Evolutionary conservation across 2,113 vertebrate genomes (phyloP), one percentile per base, ranked within the genome.

Genomic region (Sorex fumeus): DNA sequence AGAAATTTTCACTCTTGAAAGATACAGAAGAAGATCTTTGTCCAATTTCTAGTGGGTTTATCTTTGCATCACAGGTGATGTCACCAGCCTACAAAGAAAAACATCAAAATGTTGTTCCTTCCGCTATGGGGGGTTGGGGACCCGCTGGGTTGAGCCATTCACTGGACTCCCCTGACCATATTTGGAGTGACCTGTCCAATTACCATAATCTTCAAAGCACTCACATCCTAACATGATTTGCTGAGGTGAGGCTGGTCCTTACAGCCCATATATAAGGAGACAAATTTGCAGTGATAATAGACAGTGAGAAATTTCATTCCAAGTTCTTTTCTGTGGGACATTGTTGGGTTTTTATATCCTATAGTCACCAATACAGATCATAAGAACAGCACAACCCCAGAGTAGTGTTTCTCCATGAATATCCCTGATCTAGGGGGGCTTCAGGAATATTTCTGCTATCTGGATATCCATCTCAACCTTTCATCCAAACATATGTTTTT

Each of bases 1-100:
- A 94, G 90, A 99, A 97, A 94, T 96, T 98, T 97, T 99, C 99
- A 34, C 97, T 97, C 0, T 87, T 97, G 96, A 99, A 99, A 34
- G 98, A 98, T 15, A 92, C 92, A 16, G 91, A 85, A 66, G 98
- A 95, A 77, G 94, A 70, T 28, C 84, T 96, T 89, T 86, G 94
- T 30, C 98, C 97, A 66, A 99, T 98, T 85, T 98, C 97, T 95
- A 99, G 96, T 83, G 98, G 98, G 95, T 99, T 98, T 74, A 98
- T 93, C 87, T 95, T 95, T 88, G 98, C 96, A 34, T 98, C 95
- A 94, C 99, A 99, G 85, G 94, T 98, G 93, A 99, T 91, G 36
- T 98, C 97, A 70, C 94, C 98, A 50, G 96, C 97, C 99, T 99
- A 95, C 40, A 87, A 96, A 95, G 88, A 93, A 50, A 90, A 30